A percentile compares a stretch with the other conserved stretches of the same genome.
phyloP scores from a whole-genome alignment of 2,797 vertebrate species.

The Sebastes trivittatus region DNA sequence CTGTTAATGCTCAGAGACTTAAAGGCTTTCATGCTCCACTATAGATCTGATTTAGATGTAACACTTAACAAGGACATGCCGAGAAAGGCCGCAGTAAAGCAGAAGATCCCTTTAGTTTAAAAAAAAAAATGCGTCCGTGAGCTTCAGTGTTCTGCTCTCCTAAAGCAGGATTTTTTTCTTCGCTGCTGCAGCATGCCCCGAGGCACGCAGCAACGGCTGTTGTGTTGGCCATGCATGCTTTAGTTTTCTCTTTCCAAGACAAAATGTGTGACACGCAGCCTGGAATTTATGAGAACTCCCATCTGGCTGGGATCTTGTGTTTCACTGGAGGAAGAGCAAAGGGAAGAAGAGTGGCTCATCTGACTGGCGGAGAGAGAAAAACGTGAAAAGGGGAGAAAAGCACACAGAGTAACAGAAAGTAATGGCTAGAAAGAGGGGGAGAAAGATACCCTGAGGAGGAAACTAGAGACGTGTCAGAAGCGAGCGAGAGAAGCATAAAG shows the following conservation, averaged over 20 bases:
- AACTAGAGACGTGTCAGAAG: slow-evolving; percentile 66
- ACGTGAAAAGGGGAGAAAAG: not conserved
- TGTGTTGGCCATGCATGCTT: slow-evolving; percentile 29
- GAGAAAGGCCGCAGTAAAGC: slow-evolving; percentile 15
- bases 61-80: slow-evolving; percentile 14
- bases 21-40: slow-evolving; percentile 30
- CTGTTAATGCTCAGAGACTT: slow-evolving; percentile 25
- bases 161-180: slow-evolving; percentile 14
- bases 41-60: slow-evolving; percentile 23
- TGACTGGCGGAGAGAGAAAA: slow-evolving; percentile 19
- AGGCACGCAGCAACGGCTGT: slow-evolving; percentile 35
- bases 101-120: slow-evolving; percentile 16
- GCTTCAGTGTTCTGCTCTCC: slow-evolving; percentile 33
- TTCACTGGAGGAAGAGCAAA: slow-evolving; percentile 41
- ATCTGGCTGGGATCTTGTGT: slow-evolving; percentile 55
- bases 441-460: slow-evolving; percentile 52
- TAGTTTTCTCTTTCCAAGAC: slow-evolving; percentile 39
- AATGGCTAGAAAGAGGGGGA: slow-evolving; percentile 9
- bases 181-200: slow-evolving; percentile 21
- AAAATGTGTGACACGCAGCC: slow-evolving; percentile 55
- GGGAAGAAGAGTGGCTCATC: slow-evolving; percentile 23
- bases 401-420: slow-evolving; percentile 10
- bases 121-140: not conserved
- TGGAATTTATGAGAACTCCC: slow-evolving; percentile 60
- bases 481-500: slow-evolving; percentile 70